Evolutionary conservation across 2,797 vertebrate species (phyloP).

Genomic region (Yasuhikotakia modesta): DNA sequence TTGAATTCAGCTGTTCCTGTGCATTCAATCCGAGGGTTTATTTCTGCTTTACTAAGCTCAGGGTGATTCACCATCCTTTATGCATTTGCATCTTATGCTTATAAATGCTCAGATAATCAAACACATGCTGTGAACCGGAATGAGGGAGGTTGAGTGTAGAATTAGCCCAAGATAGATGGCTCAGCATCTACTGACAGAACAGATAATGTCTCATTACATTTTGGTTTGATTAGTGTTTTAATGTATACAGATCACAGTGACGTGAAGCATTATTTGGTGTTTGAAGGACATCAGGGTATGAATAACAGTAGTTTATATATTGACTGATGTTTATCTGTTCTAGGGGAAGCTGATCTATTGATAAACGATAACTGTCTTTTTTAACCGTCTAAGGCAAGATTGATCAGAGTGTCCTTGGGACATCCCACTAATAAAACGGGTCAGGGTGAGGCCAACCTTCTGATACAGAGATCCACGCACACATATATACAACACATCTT

Average conservation of each 20-base stretch:
- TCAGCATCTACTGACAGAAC: conserved; percentile 4
- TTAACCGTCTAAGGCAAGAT: neutral
- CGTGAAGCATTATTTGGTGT: neutral
- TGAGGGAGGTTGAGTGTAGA: neutral
- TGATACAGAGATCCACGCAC: conserved; percentile 13
- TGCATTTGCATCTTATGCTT: neutral
- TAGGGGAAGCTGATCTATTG: conserved; percentile 2
- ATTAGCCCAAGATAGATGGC: neutral
- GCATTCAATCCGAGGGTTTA: neutral
- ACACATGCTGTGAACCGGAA: conserved; percentile 1
- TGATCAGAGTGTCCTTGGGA: conserved; percentile 12
- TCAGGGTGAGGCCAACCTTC: conserved; percentile 56
- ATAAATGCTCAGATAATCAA: neutral
- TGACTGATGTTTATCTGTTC: conserved; percentile 69
- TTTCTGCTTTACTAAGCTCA: neutral
- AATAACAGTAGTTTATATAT: conserved; percentile 82
- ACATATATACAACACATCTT: conserved; percentile 11
- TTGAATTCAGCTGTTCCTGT: neutral
- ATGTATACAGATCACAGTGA: conserved; percentile 13
- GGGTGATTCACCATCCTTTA: neutral
- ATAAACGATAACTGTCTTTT: conserved; percentile 16
- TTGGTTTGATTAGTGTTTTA: conserved; percentile 19
- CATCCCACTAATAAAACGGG: conserved; percentile 55
- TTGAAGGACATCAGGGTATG: conserved; percentile 74
- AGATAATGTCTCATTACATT: conserved; percentile 16